These are phyloP conservation scores for Bubalus kerabau DNA, from an alignment of 2,113 vertebrate species.

Conservation along the genomic window DNA sequence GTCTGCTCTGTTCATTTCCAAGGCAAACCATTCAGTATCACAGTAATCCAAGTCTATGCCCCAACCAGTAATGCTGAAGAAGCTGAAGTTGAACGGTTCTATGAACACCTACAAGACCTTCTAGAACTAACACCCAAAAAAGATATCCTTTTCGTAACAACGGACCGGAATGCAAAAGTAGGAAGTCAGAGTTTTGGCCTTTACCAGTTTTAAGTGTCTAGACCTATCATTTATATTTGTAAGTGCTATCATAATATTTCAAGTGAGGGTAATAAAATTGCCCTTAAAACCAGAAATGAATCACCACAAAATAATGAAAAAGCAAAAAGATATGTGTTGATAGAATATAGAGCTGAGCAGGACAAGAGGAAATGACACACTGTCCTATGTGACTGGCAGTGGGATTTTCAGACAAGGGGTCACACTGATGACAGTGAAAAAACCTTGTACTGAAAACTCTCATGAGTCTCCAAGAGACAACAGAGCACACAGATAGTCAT, in stretches of 20 bases:
- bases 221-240: background rate
- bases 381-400: background rate
- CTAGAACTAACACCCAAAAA: background rate
- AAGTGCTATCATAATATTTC: background rate
- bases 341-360: background rate
- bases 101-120: background rate
- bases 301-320: background rate
- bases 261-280: background rate
- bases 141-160: accelerated
- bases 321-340: background rate
- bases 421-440: background rate
- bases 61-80: background rate
- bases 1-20: background rate
- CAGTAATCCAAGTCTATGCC: background rate
- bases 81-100: background rate
- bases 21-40: background rate
- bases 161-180: background rate
- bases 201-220: background rate
- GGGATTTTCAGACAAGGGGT: background rate
- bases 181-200: background rate
- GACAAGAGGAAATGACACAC: background rate
- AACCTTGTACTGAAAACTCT: background rate
- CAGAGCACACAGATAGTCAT: background rate
- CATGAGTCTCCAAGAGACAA: background rate
- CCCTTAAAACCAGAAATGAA: background rate